Percentiles rank a stretch among this genome's conserved stretches.
These are phyloP conservation scores for Chionodraco myersi DNA, from an alignment of 2,113 vertebrate species.

Conservation along the genomic window DNA sequence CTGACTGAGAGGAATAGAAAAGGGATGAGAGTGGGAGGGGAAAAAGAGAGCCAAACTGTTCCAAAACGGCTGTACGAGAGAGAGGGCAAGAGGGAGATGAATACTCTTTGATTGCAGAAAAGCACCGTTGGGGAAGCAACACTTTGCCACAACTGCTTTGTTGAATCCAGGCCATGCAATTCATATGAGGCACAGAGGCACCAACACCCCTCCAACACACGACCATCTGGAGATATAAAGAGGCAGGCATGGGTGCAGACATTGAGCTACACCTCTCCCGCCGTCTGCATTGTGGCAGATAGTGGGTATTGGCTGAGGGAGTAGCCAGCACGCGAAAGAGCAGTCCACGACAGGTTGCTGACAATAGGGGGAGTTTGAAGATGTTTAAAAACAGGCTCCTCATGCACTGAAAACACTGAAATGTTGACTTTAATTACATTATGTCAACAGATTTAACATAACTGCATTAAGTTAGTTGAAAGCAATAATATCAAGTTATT, in stretches of 20 bases:
- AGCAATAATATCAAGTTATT: too few relatives aligned
- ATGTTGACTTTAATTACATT: too few relatives aligned
- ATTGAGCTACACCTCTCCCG: constrained; percentile 43
- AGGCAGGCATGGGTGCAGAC: constrained; percentile 45
- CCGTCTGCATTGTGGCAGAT: constrained; percentile 45
- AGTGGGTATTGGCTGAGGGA: constrained; percentile 34
- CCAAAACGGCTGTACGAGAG: constrained; percentile 61
- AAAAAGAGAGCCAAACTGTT: constrained; percentile 56
- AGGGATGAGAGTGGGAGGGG: constrained; percentile 33
- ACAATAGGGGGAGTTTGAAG: constrained; percentile 47
- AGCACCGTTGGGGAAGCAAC: constrained; percentile 66
- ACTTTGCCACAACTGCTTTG: constrained; percentile 70
- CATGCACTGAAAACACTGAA: background rate
- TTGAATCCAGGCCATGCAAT: constrained; percentile 75
- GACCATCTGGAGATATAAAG: constrained; percentile 76
- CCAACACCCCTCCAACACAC: constrained; percentile 48
- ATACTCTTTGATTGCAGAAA: constrained; percentile 75
- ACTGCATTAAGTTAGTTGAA: too few relatives aligned
- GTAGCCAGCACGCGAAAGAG: constrained; percentile 34
- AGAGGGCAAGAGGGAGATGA: constrained; percentile 68
- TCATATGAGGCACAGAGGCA: constrained; percentile 58
- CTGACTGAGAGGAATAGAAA: constrained; percentile 31
- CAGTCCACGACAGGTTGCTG: constrained; percentile 45
- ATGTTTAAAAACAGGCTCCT: constrained; percentile 35
- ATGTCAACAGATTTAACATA: too few relatives aligned